These are phyloP conservation scores for Etheostoma cragini DNA, from an alignment of 2,113 vertebrate species.

Conservation along the genomic window DNA sequence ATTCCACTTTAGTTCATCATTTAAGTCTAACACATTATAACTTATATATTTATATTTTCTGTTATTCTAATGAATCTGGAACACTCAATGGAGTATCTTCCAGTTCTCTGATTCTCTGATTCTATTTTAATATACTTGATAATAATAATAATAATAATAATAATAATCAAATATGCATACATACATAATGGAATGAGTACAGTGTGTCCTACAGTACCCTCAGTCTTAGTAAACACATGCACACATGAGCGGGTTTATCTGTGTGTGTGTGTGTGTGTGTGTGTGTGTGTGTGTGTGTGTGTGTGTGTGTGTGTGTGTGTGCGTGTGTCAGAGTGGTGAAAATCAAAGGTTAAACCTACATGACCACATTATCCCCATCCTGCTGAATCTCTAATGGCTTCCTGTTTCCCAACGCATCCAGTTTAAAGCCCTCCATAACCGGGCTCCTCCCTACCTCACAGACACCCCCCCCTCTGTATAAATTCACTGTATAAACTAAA, in stretches of 20 bases:
- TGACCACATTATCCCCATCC: neutral
- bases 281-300: neutral
- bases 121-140: neutral
- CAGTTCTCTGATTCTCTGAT: neutral
- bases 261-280: neutral
- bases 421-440: no score
- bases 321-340: neutral
- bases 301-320: constrained; percentile 5
- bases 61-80: neutral
- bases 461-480: no score
- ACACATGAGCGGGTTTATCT: constrained; percentile 9
- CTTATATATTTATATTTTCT: constrained; percentile 6
- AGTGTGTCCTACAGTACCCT: neutral
- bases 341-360: constrained; percentile 4
- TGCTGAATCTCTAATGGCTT: no score
- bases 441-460: no score
- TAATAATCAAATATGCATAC: neutral
- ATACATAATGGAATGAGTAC: neutral
- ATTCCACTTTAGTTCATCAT: constrained; percentile 71
- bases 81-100: neutral
- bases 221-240: neutral
- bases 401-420: no score
- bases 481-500: no score
- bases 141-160: no score
- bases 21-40: constrained; percentile 56